Base-by-base conservation (phyloP, 1,140 invertebrate genomes). In the Eumeta japonica region DNA sequence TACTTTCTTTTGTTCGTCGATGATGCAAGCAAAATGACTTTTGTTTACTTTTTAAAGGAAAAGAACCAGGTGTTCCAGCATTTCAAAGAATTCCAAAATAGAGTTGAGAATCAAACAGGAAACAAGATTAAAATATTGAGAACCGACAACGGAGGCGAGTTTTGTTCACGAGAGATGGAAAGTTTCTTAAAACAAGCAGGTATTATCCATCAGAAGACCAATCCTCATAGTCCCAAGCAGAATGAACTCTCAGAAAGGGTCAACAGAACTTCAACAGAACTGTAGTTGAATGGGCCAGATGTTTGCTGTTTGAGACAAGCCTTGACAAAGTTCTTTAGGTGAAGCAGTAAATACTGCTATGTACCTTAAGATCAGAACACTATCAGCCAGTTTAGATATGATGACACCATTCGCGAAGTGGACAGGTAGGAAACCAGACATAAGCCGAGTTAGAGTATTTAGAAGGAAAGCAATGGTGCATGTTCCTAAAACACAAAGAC, bases 321-420 rank as follows among this genome's bases (percentile, higher is more conserved):
- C n/a, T n/a, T n/a, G n/a, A n/a, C n/a, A 35, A 10, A 35, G 17
- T 35, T 24, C n/a, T 35, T 44, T 36, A 37, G 36, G n/a, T 24
- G 42, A 45, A 33, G 43, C 38, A 20, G 39, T 41, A 11, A 35
- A 35, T 11, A 50, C 46, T 18, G 50, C 50, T 18, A 41, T 36
- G 18, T 52, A 46, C 17, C 29, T 62, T 13, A 46, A 37, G 68
- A 68, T n/a, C 38, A 16, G 48, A 18, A 45, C 46, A 3, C 47
- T 46, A 2, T 44, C 13, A 12, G 1, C n/a, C 3, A 3, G 3
- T 43, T 2, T 34, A 3, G 18, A 49, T 5, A 9, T 14, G 5
- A 47, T 34, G 32, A 70, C 64, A 3, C 58, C 64, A 2, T 46
- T 56, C 34, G 76, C n/a, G 49, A 13, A 52, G 9, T 74, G 67